Base-by-base conservation (phyloP, 2,797 vertebrate genomes). In the Pseudomugil gertrudae region DNA sequence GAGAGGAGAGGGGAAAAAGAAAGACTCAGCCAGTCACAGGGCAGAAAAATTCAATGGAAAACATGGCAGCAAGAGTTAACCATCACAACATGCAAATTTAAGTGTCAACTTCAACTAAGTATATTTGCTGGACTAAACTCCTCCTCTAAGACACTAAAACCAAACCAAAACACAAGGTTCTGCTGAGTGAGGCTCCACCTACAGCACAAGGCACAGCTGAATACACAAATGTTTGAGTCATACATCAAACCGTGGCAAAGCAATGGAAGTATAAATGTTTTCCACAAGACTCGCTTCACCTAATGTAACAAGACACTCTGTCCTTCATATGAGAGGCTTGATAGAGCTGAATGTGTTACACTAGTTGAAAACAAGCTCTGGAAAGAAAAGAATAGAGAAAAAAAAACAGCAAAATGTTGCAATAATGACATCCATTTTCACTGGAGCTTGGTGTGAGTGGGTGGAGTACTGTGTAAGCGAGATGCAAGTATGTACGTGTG, bases 161-260 rank as follows among this genome's bases (percentile, higher is more conserved):
- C 38, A 2, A 62, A 63, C 32, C 24, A 76, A 50, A 65, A 60
- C 61, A 63, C 57, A 74, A 48, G 66, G 51, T 78, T 15, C 66
- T 89, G 76, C 77, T 72, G 57, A 82, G 67, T 26, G 56, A 72
- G 79, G 90, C 89, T 88, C 89, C 90, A 79, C 87, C 90, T 85
- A 75, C 84, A 74, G 40, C 67, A 66, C 66, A 62, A 15, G 76
- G 63, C 77, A 81, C 81, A 82, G 80, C 81, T 85, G 79, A 85
- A 72, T 78, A 85, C 79, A 87, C 81, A 77, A 62, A 81, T 45
- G 64, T 72, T 84, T 81, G 84, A 88, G 79, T 89, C 87, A 81
- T 68, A 53, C 66, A 73, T 82, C 72, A 79, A 67, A 84, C 55
- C 4, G 2, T 62, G 51, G 43, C 55, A 19, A 53, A 76, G 77